Base-by-base conservation (phyloP, 1,140 invertebrate genomes). In the Drosophila pseudoobscura region DNA sequence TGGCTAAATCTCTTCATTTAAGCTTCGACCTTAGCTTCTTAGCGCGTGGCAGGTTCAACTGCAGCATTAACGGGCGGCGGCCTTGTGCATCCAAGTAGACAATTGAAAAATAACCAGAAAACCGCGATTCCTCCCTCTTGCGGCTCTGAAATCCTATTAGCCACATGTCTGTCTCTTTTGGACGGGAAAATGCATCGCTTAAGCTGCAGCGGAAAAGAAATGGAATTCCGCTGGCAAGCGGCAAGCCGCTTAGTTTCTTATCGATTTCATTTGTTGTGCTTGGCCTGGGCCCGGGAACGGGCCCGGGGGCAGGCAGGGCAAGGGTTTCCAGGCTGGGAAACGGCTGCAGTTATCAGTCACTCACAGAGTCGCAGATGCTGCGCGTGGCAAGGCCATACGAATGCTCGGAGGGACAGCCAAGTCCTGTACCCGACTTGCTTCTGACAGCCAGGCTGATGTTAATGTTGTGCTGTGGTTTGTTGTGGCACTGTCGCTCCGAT, bases 61-160 rank as follows among this genome's bases (percentile, higher is more conserved):
- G 68, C 66, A 64, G 66, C 15, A 20, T 15, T 20, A 17, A 20
- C 15, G 8, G 45, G 9, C 75, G 60, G 47, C 39, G 51, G 76
- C 58, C 80, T 75, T 84, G 80, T 76, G 76, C 77, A 84, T 22
- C 63, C 26, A 56, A 85, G 72, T 80, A 69, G 78, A 78, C 76
- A 85, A 84, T 85, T 77, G 76, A 70, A 71, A 71, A 71, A 41
- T 41, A 47, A 45, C 65, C 73, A 58, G 65, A 64, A 56, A 73
- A 53, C 66, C 35, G 31, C 9, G 26, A 49, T 55, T 61, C 44
- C 53, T 44, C 56, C 22, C 24, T 47, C 9, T 61, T 71, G 45
- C 59, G 58, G 47, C 65, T 47, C 69, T 57, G 57, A 85, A 85
- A 85, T 85, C 80, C 80, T 87, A 85, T 85, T 85, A 85, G 80